These are phyloP conservation scores for Acanthurus lineatus DNA, from an alignment of 2,797 vertebrate species.

Conservation along the genomic window DNA sequence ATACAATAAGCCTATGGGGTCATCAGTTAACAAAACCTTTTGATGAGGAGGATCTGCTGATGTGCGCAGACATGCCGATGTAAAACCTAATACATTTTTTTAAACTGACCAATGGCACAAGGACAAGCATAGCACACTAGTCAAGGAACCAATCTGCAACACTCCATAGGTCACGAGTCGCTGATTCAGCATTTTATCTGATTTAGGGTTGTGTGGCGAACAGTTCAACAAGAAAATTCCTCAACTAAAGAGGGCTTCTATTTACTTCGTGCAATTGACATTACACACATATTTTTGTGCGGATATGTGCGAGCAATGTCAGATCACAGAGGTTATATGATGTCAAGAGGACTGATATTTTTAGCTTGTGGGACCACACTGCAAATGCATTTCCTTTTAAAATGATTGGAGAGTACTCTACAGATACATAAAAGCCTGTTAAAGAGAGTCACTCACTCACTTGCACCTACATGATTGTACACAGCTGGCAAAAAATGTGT, in stretches of 20 bases:
- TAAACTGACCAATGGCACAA: conserved; percentile 4
- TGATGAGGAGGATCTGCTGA: conserved; percentile 39
- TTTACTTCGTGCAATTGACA: background rate
- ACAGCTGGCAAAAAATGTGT: too few species aligned
- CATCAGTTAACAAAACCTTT: conserved; percentile 34
- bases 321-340: background rate
- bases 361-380: background rate
- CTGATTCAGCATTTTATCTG: conserved; percentile 14
- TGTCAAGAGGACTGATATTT: background rate
- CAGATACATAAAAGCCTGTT: background rate
- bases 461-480: too few species aligned
- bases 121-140: background rate
- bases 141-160: background rate
- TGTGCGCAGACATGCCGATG: background rate
- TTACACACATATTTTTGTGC: background rate
- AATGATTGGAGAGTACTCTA: background rate
- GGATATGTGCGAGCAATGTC: background rate
- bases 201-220: background rate
- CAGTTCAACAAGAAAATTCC: conserved; percentile 1
- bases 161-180: background rate
- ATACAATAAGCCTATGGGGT: conserved; percentile 25
- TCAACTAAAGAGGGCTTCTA: background rate
- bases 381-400: background rate
- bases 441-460: too few species aligned
- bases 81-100: conserved; percentile 27